These are phyloP conservation scores for Hippopotamyrus pictus DNA, from an alignment of 2,797 vertebrate species.

Conservation along the genomic window DNA sequence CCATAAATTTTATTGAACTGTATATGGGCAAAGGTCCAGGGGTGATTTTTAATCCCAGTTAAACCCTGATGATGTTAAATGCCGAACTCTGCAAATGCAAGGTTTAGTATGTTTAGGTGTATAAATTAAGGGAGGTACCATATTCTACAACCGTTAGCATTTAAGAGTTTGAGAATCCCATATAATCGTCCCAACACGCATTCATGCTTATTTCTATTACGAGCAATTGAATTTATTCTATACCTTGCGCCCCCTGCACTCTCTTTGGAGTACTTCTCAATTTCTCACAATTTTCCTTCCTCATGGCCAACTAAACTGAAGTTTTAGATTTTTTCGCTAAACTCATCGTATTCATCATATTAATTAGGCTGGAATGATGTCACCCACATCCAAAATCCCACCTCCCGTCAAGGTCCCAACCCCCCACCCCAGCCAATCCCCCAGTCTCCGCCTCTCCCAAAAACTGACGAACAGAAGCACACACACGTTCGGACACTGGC, in stretches of 20 bases:
- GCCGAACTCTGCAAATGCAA: neutral
- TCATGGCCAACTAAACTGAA: neutral
- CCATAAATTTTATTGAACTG: neutral
- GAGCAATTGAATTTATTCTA: neutral
- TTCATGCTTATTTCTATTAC: neutral
- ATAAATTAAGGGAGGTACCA: neutral
- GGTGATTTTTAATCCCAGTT: neutral
- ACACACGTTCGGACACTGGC: neutral
- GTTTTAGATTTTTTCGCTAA: neutral
- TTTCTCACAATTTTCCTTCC: neutral
- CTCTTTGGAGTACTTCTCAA: neutral
- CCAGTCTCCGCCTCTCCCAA: neutral
- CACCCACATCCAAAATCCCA: constrained; percentile 13
- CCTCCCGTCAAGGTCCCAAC: constrained; percentile 12
- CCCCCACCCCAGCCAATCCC: neutral
- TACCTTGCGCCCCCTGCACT: neutral
- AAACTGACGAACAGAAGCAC: constrained; percentile 8
- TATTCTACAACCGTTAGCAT: neutral
- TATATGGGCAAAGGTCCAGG: neutral
- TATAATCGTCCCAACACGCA: neutral
- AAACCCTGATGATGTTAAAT: neutral
- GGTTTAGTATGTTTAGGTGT: neutral
- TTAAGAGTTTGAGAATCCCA: neutral
- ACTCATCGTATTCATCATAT: neutral
- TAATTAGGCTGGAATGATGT: constrained; percentile 24